These are phyloP conservation scores for Eudyptes chrysolophus DNA, from an alignment of 2,113 vertebrate species.

Conservation along the genomic window DNA sequence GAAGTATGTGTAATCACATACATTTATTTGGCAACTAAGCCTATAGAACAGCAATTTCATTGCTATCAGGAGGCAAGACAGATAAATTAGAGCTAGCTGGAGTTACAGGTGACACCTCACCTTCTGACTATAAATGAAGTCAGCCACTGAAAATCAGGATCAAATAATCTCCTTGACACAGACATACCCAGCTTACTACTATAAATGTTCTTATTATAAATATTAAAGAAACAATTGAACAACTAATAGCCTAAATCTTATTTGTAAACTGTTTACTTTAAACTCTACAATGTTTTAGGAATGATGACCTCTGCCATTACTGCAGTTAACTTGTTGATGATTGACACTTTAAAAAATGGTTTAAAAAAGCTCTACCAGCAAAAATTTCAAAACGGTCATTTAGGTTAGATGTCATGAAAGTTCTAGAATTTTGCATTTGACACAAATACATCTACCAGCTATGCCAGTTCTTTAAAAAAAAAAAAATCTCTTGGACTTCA, in stretches of 20 bases:
- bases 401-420: not conserved
- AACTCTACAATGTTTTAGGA: not conserved
- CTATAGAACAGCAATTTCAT: not conserved
- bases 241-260: not conserved
- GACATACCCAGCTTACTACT: not conserved
- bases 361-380: not conserved
- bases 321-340: not conserved
- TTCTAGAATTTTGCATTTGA: not conserved
- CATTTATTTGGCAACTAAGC: not conserved
- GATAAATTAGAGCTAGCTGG: not conserved
- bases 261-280: not conserved
- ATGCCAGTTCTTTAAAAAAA: too few species aligned
- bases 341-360: not conserved
- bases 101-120: not conserved
- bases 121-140: not conserved
- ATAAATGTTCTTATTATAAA: not conserved
- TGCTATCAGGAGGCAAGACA: not conserved
- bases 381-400: not conserved
- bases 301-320: not conserved
- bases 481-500: not conserved
- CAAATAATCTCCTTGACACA: not conserved
- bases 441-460: not conserved
- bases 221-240: not conserved
- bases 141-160: not conserved
- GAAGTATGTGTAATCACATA: not conserved